Conservation (phyloP, 2,888 invertebrate species). For the Aromia moschata region DNA sequence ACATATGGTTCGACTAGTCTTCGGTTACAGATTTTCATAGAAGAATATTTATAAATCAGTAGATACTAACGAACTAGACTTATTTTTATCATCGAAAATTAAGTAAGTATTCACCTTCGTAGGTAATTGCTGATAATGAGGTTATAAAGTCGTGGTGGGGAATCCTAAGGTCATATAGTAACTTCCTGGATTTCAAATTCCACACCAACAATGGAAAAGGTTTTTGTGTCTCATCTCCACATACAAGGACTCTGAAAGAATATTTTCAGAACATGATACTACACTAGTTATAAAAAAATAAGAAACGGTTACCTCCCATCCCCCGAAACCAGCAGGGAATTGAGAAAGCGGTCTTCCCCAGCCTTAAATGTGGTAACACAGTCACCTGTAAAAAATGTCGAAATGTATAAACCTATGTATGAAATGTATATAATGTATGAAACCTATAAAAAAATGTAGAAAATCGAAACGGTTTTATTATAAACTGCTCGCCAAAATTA, state of each 20-base stretch:
- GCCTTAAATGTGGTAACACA: constrained; percentile 89
- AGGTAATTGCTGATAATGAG: constrained; percentile 83
- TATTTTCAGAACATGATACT: not conserved
- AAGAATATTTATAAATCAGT: not conserved
- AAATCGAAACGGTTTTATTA: too few species aligned
- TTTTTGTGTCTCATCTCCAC: constrained; percentile 92
- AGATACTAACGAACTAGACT: too few species aligned
- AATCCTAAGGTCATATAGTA: constrained; percentile 87
- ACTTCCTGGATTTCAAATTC: constrained; percentile 84
- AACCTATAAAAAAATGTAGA: too few species aligned
- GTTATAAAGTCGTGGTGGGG: constrained; percentile 91
- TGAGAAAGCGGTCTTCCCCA: constrained; percentile 89
- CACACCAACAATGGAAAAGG: constrained; percentile 90
- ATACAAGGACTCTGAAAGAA: constrained; percentile 76
- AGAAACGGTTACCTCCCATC: constrained; percentile 74
- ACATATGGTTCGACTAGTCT: too few species aligned
- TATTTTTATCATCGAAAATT: not conserved
- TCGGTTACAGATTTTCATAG: not conserved
- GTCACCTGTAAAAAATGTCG: constrained; percentile 66
- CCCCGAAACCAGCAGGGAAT: constrained; percentile 86
- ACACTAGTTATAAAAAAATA: not conserved
- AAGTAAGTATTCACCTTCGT: constrained; percentile 72
- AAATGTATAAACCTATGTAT: not conserved
- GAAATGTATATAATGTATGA: too few species aligned
- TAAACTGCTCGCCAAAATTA: too few species aligned